Base-by-base conservation (phyloP, 2,797 vertebrate species). In the Ceryle rudis region DNA sequence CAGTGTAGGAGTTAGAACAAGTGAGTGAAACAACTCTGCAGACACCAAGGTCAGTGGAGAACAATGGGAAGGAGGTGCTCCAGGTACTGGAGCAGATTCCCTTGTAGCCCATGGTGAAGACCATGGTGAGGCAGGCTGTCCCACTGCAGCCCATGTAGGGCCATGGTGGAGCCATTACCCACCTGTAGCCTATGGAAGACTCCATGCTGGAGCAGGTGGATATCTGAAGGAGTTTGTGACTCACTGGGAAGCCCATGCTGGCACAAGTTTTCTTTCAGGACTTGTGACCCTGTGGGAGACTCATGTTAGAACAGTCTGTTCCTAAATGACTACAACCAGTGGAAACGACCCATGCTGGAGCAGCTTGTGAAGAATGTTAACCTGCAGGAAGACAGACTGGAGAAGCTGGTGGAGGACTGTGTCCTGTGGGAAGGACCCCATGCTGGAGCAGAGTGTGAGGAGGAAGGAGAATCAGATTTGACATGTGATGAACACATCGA, bases 391-490 rank as follows among this genome's bases (percentile, higher is more conserved):
- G 35, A 41, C 21, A n/a, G 4, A 4, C 5, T 33, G 23, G 35
- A 47, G 26, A 75, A 60, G 26, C 29, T 51, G 3, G 18, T 49
- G 23, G 28, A 66, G 7, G 31, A 71, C 31, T 47, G 6, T 47
- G 4, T 33, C 46, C 33, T 37, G 3, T 31, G 49, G 22, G 4
- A 54, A 7, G 1, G 3, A 61, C 49, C 14, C 13, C 8, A 31
- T 0, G 0, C 8, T 75, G 28, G 15, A 65, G 29, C 5, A 23
- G 39, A 33, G 8, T 12, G 5, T 26, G 21, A 61, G 29, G 21
- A 84, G 19, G 8, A 71, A 71, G 29, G 26, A 57, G 22, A 8
- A 7, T 20, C 33, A 75, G 41, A 75, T 18, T 28, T 15, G 44
- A 35, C 4, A 5, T 49, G 21, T 16, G 25, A 66, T 0, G 1